Base-by-base conservation (phyloP, 2,113 vertebrate species). In the Hydrochoerus hydrochaeris region DNA sequence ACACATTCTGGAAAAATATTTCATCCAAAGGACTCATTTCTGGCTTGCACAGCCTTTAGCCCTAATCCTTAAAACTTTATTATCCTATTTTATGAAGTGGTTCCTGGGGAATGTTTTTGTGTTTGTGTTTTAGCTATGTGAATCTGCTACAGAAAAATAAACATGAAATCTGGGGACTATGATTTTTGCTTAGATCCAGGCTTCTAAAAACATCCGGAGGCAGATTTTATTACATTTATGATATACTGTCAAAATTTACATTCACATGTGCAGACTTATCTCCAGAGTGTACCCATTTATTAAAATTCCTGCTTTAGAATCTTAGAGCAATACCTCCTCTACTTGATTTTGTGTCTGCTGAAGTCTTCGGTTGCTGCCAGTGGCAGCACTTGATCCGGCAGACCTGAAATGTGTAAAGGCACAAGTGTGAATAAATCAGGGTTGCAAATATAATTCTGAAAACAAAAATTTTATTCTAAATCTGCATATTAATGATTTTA, bases 341-440 rank as follows among this genome's bases (percentile, higher is more conserved):
- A 99, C 99, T 98, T 99, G 99, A 81, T 99, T 97, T 0, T 99
- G 99, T 3, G 99, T 99, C 97, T 99, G 98, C 97, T 99, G 99
- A 57, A 99, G 98, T 67, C 98, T 98, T 58, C 98, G 98, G 57
- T 94, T 99, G 26, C 98, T 92, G 84, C 99, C 97, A 11, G 97
- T 26, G 65, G 98, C 98, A 94, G 92, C 80, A 16, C 98, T 97
- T 0, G 98, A 89, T 17, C 94, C 96, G 32, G 98, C 38, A 16
- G 99, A 98, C 99, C 99, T 99, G 97, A 46, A 98, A 96, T 1
- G n/a, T 0, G 54, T 3, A 96, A 94, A 98, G 2, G 26, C 24
- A 85, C 16, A 0, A 3, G 81, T 46, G 28, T n/a, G 44, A 96
- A 75, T 54, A 32, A 16, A 41, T 14, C 30, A 80, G 3, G 30